Conservation (phyloP, 2,797 vertebrate species). For the Erpetoichthys calabaricus region DNA sequence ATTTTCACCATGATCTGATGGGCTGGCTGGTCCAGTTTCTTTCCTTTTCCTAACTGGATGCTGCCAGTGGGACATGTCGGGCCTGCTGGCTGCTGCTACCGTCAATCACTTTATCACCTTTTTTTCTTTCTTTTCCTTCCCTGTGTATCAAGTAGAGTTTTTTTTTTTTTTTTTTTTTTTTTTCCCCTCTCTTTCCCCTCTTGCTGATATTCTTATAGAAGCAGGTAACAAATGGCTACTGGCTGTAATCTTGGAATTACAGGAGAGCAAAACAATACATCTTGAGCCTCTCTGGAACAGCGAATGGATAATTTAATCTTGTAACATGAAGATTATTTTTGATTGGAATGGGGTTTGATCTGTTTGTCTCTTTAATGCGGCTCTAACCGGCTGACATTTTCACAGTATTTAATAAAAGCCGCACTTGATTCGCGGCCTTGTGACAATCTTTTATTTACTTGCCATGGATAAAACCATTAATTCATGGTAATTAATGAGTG, state of each 20-base stretch:
- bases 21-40: too few relatives aligned
- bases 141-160: too few relatives aligned
- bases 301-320: constrained; percentile 33
- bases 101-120: too few relatives aligned
- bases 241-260: constrained; percentile 35
- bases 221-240: constrained; percentile 33
- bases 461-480: constrained; percentile 47
- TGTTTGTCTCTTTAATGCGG: constrained; percentile 38
- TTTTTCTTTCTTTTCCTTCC: too few relatives aligned
- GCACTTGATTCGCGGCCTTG: constrained; percentile 32
- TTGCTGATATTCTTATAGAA: constrained; percentile 20
- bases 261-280: constrained; percentile 25
- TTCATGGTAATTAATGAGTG: constrained; percentile 52
- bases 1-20: too few relatives aligned
- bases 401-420: constrained; percentile 43
- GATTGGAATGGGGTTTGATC: constrained; percentile 37
- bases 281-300: constrained; percentile 22
- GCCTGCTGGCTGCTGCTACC: too few relatives aligned
- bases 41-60: too few relatives aligned
- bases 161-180: too few relatives aligned
- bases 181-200: too few relatives aligned
- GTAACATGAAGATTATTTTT: constrained; percentile 32
- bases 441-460: constrained; percentile 53
- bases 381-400: constrained; percentile 41
- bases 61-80: too few relatives aligned